These are phyloP conservation scores for Heteromormyrus szaboi DNA, from an alignment of 2,797 vertebrate genomes.

Conservation along the genomic window DNA sequence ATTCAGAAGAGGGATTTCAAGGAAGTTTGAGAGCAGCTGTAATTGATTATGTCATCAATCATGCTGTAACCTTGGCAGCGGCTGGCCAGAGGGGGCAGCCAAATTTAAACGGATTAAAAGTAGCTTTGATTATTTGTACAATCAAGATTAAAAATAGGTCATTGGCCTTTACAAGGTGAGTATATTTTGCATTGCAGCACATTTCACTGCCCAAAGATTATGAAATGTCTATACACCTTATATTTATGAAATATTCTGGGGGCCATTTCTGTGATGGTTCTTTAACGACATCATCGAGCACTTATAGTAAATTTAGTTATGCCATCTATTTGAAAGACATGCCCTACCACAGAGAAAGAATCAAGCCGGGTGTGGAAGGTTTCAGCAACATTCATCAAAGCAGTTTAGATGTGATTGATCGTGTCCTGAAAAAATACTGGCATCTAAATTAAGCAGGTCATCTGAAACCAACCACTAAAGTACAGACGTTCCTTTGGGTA, in stretches of 20 bases:
- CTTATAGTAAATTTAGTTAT: not conserved
- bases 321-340: not conserved
- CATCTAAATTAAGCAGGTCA: not conserved
- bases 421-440: not conserved
- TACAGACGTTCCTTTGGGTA: not conserved
- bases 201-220: not conserved
- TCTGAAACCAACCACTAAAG: not conserved
- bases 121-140: slow-evolving; percentile 11
- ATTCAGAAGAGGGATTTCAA: not conserved
- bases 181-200: not conserved
- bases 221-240: not conserved
- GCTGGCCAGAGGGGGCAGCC: not conserved
- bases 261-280: not conserved
- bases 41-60: slow-evolving; percentile 13
- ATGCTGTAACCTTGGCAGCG: not conserved
- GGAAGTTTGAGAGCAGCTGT: not conserved
- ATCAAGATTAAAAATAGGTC: not conserved
- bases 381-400: slow-evolving; percentile 1
- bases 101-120: not conserved
- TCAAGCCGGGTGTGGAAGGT: not conserved
- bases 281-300: not conserved
- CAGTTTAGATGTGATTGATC: not conserved
- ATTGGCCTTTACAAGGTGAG: not conserved
- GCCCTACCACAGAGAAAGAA: not conserved
- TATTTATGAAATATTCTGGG: not conserved